Evolutionary conservation across 1,140 invertebrate genomes (phyloP), one percentile per base, ranked within the genome.

Genomic region (Hylaeus volcanicus): DNA sequence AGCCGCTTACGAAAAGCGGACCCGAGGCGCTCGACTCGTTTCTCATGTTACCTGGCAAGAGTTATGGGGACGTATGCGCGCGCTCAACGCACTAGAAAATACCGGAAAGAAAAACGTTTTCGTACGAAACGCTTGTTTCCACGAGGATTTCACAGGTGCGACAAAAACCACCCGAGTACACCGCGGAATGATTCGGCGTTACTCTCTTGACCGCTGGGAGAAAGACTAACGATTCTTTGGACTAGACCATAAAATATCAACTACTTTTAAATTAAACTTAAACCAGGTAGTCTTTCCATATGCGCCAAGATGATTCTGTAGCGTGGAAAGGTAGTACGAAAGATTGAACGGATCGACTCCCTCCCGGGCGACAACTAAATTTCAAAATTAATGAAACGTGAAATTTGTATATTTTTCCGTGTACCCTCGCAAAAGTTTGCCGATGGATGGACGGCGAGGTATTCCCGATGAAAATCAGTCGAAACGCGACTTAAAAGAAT

Each of bases 1-100:
- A 91, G 89, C 91, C 84, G 91, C 89, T 91, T 91, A 91, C 79
- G 88, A 88, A 87, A 90, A 88, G 85, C 85, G 86, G 61, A 64
- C 75, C 82, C 74, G 81, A 86, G 81, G 68, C 82, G 85, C 84
- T 69, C 72, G 63, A 53, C 79, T 68, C 89, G 84, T 90, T 90
- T 90, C 86, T 91, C 86, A 89, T 89, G 82, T 85, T 82, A 78
- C 79, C 81, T 63, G 74, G 72, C 72, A 72, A 80, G 86, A 89
- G 68, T 90, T 90, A 84, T 84, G 60, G 78, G 82, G 84, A 84
- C 87, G 88, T 90, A 89, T 88, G 89, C 48, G 63, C 61, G 37
- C 72, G 84, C 82, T 74, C 84, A 83, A 63, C 74, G 45, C 79
- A 74, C 45, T 37, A 64, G 61, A 72, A 68, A 84, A 81, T 64